Conservation (phyloP, 2,888 invertebrate genomes). For the Zele albiditarsus region DNA sequence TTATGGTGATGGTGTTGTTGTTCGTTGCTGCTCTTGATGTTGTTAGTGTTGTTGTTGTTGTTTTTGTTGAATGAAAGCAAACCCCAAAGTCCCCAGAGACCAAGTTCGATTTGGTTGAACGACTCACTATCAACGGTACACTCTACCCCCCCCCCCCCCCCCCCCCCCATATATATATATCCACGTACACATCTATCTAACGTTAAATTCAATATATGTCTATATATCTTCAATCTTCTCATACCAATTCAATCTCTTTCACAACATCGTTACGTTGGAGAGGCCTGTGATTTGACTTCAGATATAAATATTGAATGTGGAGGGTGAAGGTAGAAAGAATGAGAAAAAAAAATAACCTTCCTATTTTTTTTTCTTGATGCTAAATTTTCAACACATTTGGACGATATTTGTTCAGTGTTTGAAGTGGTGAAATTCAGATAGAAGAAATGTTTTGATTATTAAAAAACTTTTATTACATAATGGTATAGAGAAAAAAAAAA, state of each 20-base stretch:
- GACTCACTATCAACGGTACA: neutral
- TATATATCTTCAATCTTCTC: neutral
- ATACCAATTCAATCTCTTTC: neutral
- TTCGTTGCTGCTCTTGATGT: neutral
- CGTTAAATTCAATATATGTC: neutral
- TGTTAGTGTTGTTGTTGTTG: neutral
- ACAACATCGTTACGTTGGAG: neutral
- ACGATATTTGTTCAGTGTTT: neutral
- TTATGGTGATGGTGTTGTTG: neutral
- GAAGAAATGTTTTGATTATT: neutral
- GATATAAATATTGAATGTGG: neutral
- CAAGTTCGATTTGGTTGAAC: slow-evolving; percentile 8
- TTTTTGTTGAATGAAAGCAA: neutral
- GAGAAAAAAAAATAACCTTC: neutral
- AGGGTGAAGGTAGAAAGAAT: neutral
- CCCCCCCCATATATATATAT: no score
- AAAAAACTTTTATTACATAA: neutral
- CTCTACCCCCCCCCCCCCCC: neutral
- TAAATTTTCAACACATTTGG: neutral
- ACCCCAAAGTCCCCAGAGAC: neutral
- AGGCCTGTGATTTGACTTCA: neutral
- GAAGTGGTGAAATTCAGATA: neutral
- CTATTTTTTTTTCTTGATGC: neutral
- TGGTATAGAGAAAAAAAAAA: neutral
- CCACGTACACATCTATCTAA: neutral